phyloP scores from a whole-genome alignment of 2,888 invertebrate genomes.

The Chrysotoxum bicinctum region DNA sequence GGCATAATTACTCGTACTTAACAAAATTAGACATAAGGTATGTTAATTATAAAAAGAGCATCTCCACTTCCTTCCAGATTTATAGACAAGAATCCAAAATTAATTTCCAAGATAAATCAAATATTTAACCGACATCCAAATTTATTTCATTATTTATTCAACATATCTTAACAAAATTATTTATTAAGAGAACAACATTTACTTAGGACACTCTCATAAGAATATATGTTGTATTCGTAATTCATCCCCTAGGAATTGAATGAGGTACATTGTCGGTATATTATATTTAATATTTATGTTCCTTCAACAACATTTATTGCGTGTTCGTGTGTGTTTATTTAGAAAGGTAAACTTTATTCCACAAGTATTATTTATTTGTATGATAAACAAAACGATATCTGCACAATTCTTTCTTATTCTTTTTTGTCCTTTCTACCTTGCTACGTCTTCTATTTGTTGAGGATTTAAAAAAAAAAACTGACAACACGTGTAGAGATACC shows the following conservation, averaged over 20 bases:
- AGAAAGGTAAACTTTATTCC: slow-evolving; percentile 4
- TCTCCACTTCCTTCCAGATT: neutral
- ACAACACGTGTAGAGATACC: neutral
- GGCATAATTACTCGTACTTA: too few relatives aligned
- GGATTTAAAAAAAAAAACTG: neutral
- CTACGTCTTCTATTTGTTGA: neutral
- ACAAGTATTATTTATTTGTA: neutral
- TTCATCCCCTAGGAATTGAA: neutral
- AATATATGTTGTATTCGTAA: neutral
- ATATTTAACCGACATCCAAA: neutral
- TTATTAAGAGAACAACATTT: neutral
- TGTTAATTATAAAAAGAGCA: neutral
- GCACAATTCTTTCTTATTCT: neutral
- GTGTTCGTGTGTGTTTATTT: neutral
- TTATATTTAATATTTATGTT: slow-evolving; percentile 12
- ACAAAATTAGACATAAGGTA: too few relatives aligned
- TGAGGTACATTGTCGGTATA: neutral
- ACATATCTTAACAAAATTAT: neutral
- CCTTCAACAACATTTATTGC: neutral
- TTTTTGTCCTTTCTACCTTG: neutral
- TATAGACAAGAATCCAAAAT: neutral
- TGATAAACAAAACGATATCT: neutral
- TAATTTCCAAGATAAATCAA: slow-evolving; percentile 5
- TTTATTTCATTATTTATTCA: slow-evolving; percentile 1
- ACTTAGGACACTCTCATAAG: neutral